Conservation (phyloP, 2,888 invertebrate species). For the Leptodirus hochenwartii region DNA sequence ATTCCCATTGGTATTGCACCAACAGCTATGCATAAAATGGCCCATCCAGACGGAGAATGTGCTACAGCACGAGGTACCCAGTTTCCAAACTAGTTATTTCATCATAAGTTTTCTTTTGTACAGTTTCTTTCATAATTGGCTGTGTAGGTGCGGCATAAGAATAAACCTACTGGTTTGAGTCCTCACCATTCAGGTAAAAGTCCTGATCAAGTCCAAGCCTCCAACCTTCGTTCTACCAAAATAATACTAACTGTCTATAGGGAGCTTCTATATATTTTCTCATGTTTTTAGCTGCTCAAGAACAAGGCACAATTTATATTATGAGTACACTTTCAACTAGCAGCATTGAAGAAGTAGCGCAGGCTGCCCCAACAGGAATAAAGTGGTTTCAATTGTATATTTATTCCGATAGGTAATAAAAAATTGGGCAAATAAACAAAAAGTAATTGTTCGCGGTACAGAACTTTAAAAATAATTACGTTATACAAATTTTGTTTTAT, state of each 20-base stretch:
- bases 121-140: neutral
- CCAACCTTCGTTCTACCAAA: too few relatives aligned
- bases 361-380: slow-evolving; percentile 50
- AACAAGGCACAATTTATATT: slow-evolving; percentile 55
- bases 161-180: too few relatives aligned
- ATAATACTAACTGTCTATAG: too few relatives aligned
- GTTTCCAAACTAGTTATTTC: too few relatives aligned
- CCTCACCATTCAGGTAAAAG: too few relatives aligned
- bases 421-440: slow-evolving; percentile 3
- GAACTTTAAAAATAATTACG: too few relatives aligned
- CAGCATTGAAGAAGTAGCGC: slow-evolving; percentile 74
- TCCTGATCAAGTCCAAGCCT: too few relatives aligned
- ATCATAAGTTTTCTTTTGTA: neutral
- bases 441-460: too few relatives aligned
- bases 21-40: slow-evolving; percentile 83
- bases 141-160: too few relatives aligned
- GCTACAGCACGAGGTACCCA: slow-evolving; percentile 56
- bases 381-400: slow-evolving; percentile 92
- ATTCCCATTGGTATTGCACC: slow-evolving; percentile 73
- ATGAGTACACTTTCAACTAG: slow-evolving; percentile 74
- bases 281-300: slow-evolving; percentile 62
- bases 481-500: slow-evolving; percentile 3
- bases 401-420: slow-evolving; percentile 55
- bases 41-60: slow-evolving; percentile 74
- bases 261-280: too few relatives aligned